These are phyloP conservation scores for Ennomos quercinarius DNA, from an alignment of 2,888 invertebrate genomes.

Conservation along the genomic window DNA sequence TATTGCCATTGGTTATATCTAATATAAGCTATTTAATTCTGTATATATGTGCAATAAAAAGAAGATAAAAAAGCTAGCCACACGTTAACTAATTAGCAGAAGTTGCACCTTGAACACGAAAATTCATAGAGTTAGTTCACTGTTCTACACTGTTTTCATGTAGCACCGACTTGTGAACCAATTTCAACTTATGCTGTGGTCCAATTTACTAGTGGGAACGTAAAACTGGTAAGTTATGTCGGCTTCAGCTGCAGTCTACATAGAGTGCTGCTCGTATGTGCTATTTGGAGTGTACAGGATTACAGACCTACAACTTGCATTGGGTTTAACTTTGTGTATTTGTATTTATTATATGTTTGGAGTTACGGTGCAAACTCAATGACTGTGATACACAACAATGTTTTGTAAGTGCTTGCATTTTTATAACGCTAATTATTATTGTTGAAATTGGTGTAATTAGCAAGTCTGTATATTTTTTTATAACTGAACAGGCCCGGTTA, in stretches of 20 bases:
- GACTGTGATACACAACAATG: too few relatives aligned
- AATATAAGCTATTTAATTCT: too few relatives aligned
- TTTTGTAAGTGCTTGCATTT: too few relatives aligned
- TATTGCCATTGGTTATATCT: too few relatives aligned
- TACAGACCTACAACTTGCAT: slow-evolving; percentile 3
- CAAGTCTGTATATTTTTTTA: too few relatives aligned
- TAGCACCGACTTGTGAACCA: slow-evolving; percentile 35
- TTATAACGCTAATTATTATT: too few relatives aligned
- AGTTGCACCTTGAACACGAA: background rate
- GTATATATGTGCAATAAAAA: too few relatives aligned
- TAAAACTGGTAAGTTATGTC: slow-evolving; percentile 19
- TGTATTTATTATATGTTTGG: background rate
- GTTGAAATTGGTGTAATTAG: too few relatives aligned
- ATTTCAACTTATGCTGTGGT: slow-evolving; percentile 23
- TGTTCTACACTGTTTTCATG: slow-evolving; percentile 4
- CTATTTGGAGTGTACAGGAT: slow-evolving; percentile 4
- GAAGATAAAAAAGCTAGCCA: too few relatives aligned
- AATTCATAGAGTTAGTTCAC: background rate
- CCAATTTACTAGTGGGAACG: slow-evolving; percentile 20
- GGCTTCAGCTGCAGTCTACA: slow-evolving; percentile 4
- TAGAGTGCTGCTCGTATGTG: background rate
- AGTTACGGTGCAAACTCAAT: too few relatives aligned
- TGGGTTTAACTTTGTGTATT: background rate
- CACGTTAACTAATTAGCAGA: too few relatives aligned
- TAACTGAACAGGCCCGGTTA: too few relatives aligned